Evolutionary conservation across 2,888 invertebrate species (phyloP).

Genomic region (Eledona agricola): DNA sequence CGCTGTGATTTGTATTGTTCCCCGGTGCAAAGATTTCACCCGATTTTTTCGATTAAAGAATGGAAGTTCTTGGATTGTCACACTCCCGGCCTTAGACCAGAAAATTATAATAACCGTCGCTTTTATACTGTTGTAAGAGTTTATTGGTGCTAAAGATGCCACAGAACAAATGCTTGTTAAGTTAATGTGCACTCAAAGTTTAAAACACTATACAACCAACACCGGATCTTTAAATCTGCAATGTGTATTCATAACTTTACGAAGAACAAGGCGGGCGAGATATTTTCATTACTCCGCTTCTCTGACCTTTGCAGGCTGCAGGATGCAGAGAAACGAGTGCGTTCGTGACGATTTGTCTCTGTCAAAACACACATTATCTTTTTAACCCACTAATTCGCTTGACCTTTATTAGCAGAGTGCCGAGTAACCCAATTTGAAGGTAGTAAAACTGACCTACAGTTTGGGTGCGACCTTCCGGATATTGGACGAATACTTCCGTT

Average conservation of each 20-base stretch:
- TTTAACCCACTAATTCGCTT: conserved; percentile 18
- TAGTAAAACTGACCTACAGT: conserved; percentile 39
- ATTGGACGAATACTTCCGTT: conserved; percentile 29
- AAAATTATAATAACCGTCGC: too few species aligned
- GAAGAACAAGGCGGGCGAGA: too few species aligned
- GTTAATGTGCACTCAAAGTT: too few species aligned
- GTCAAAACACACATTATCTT: conserved; percentile 11
- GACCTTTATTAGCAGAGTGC: conserved; percentile 46
- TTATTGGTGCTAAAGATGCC: conserved; percentile 9
- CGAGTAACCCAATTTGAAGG: conserved; percentile 40
- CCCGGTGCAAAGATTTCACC: too few species aligned
- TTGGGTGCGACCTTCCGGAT: conserved; percentile 34
- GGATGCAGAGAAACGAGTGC: too few species aligned
- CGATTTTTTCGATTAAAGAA: too few species aligned
- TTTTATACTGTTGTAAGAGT: conserved; percentile 4
- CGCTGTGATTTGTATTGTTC: too few species aligned
- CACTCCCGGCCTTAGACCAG: too few species aligned
- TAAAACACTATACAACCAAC: too few species aligned
- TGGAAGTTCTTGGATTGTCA: too few species aligned
- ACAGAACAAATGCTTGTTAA: conserved; percentile 5
- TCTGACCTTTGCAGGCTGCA: conserved; percentile 6
- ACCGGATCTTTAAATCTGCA: too few species aligned
- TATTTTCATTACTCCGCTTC: conserved; percentile 3
- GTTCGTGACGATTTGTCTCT: conserved; percentile 9
- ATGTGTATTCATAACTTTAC: too few species aligned